phyloP scores from a whole-genome alignment of 2,113 vertebrate genomes.

The Pimephales promelas region DNA sequence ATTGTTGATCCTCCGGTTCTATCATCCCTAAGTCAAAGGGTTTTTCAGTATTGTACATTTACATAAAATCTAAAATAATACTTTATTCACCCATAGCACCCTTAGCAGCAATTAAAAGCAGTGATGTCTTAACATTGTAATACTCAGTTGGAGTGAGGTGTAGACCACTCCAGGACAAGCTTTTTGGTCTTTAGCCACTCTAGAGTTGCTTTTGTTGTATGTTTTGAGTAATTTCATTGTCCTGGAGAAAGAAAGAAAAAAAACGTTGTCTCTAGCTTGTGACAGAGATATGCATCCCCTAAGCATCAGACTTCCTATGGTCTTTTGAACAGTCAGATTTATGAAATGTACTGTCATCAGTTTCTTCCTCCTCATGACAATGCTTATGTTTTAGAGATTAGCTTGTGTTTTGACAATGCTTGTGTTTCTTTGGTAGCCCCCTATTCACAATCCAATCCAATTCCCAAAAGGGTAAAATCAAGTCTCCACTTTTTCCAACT shows the following conservation, averaged over 20 bases:
- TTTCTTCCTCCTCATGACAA: conserved; percentile 1
- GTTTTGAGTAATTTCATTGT: not conserved
- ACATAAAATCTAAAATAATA: not conserved
- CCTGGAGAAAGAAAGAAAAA: not conserved
- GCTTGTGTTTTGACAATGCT: conserved; percentile 5
- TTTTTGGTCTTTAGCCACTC: too few relatives aligned
- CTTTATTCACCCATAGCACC: not conserved
- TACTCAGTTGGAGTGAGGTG: not conserved
- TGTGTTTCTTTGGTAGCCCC: not conserved
- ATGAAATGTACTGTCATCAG: not conserved
- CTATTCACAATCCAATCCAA: not conserved
- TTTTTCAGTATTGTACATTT: not conserved
- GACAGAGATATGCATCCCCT: not conserved
- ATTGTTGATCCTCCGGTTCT: too few relatives aligned
- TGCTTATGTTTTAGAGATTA: conserved; percentile 4
- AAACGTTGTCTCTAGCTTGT: not conserved
- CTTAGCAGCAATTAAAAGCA: not conserved
- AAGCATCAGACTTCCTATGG: not conserved
- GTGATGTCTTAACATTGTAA: not conserved
- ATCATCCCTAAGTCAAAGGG: too few relatives aligned
- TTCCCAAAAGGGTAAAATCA: not conserved
- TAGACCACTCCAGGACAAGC: too few relatives aligned
- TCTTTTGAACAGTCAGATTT: not conserved
- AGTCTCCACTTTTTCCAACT: not conserved
- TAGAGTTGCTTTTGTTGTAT: not conserved